Evolutionary conservation across 2,797 vertebrate species (phyloP).

Genomic region (Lacerta bilineata): DNA sequence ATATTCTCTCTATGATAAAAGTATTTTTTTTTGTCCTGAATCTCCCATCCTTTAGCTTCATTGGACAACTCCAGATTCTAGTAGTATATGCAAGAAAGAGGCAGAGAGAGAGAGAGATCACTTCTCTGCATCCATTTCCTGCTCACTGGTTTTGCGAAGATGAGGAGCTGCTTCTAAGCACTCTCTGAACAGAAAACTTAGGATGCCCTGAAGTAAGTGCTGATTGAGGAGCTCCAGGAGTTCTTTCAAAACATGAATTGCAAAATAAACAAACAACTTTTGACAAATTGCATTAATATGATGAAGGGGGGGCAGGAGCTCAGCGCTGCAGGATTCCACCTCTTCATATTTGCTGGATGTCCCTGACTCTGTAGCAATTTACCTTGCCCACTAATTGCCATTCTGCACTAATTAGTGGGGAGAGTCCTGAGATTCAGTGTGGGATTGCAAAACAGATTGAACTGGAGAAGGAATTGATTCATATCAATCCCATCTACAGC

Average conservation of each 20-base stretch:
- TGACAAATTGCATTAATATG: conserved; percentile 29
- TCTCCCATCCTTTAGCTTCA: too few species aligned
- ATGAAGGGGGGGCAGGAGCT: not conserved
- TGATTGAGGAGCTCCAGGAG: not conserved
- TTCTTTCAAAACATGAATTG: not conserved
- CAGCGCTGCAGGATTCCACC: not conserved
- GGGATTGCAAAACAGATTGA: not conserved
- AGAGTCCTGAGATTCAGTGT: conserved; percentile 2
- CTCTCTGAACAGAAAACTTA: not conserved
- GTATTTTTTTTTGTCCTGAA: too few species aligned
- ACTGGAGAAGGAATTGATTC: not conserved
- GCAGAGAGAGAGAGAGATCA: too few species aligned
- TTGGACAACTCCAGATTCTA: too few species aligned
- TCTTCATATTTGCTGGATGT: conserved; percentile 17
- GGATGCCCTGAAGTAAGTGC: rapidly evolving
- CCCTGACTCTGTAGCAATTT: conserved; percentile 30
- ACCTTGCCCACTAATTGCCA: not conserved
- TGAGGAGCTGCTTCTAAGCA: rapidly evolving
- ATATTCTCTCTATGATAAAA: too few species aligned
- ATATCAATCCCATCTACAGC: not conserved
- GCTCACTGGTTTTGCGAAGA: not conserved
- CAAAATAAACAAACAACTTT: conserved; percentile 43
- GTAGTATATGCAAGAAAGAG: too few species aligned
- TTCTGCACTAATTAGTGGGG: conserved; percentile 37
- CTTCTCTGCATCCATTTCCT: too few species aligned